Percentiles rank a stretch among this genome's conserved stretches.
These are phyloP conservation scores for Drosophila leonis DNA, from an alignment of 2,888 invertebrate genomes.

Conservation along the genomic window DNA sequence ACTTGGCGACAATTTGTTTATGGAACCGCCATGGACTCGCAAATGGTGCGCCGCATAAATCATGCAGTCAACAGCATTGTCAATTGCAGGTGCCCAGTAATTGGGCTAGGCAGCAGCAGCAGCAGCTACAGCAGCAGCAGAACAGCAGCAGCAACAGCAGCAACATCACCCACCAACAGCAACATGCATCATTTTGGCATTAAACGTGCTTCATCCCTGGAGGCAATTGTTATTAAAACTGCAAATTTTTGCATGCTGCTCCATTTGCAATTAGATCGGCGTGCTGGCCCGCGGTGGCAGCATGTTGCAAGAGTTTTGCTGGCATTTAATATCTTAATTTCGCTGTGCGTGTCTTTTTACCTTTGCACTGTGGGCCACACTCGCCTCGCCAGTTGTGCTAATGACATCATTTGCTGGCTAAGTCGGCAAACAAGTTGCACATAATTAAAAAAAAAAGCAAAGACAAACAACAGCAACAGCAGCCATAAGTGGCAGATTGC, in stretches of 20 bases:
- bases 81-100: conserved; percentile 74
- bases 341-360: conserved; percentile 62
- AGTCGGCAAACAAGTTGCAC: conserved; percentile 57
- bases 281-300: conserved; percentile 65
- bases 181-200: conserved; percentile 45
- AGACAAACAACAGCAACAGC: conserved; percentile 18
- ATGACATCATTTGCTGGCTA: conserved; percentile 71
- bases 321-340: conserved; percentile 76
- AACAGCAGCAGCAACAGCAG: conserved; percentile 18
- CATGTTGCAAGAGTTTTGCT: conserved; percentile 60
- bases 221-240: conserved; percentile 37
- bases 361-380: conserved; percentile 43
- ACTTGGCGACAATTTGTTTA: conserved; percentile 82
- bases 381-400: conserved; percentile 43
- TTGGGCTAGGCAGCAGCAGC: conserved; percentile 59
- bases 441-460: conserved; percentile 38
- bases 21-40: conserved; percentile 82
- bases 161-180: conserved; percentile 17
- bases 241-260: conserved; percentile 53
- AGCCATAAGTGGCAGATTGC: conserved; percentile 64
- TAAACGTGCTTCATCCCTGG: conserved; percentile 51
- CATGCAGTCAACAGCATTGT: conserved; percentile 66
- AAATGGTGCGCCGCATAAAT: conserved; percentile 80
- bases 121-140: conserved; percentile 12
- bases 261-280: conserved; percentile 73